Evolutionary conservation across 2,113 vertebrate genomes (phyloP).

Genomic region (Argyrosomus japonicus): DNA sequence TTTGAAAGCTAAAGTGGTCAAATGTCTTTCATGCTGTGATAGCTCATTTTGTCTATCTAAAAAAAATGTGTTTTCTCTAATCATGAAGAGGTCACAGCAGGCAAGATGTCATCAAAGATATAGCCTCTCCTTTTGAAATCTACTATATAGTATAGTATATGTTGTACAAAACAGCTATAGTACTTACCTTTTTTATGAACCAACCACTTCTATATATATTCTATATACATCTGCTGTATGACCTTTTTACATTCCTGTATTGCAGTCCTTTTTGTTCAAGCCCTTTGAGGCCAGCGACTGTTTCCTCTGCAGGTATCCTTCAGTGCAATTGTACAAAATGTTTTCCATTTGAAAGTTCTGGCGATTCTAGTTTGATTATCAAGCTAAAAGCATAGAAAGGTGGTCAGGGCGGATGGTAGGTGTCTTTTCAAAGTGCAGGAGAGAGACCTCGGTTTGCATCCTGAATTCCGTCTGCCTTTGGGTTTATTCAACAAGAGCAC

Average conservation of each 20-base stretch:
- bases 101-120: background rate
- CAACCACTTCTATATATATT: background rate
- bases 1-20: background rate
- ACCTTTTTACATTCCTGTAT: background rate
- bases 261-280: background rate
- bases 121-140: background rate
- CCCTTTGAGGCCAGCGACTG: background rate
- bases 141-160: no score
- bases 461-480: background rate
- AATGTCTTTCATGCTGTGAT: background rate
- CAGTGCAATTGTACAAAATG: background rate
- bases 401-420: background rate
- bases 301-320: background rate
- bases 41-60: background rate
- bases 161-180: background rate
- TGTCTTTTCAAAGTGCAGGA: background rate
- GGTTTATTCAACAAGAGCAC: background rate
- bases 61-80: background rate
- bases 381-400: background rate
- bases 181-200: background rate
- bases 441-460: background rate
- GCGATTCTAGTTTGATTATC: conserved; percentile 7
- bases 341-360: background rate
- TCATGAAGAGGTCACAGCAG: background rate
- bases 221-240: background rate